Evolutionary conservation across 2,888 invertebrate genomes (phyloP).

Genomic region (Drosophila differens): DNA sequence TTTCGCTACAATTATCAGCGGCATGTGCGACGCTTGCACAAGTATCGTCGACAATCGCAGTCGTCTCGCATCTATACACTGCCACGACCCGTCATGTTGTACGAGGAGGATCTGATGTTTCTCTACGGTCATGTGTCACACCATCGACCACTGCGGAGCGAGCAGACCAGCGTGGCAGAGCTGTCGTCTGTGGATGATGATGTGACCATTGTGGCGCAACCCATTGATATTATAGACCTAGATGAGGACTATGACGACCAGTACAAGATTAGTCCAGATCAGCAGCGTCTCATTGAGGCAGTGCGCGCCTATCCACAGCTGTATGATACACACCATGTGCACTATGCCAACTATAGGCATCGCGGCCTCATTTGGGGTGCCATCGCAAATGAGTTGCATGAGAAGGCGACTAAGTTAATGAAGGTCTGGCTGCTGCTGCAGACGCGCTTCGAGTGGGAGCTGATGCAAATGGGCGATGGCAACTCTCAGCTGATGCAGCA

Average conservation of each 20-base stretch:
- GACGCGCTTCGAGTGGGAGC: slow-evolving; percentile 82
- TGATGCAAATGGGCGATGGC: neutral
- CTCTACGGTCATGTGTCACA: slow-evolving; percentile 72
- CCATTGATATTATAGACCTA: slow-evolving; percentile 65
- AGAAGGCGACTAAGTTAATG: slow-evolving; percentile 82
- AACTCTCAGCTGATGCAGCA: slow-evolving; percentile 41
- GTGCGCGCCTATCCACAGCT: slow-evolving; percentile 75
- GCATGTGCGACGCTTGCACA: slow-evolving; percentile 65
- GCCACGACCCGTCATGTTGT: slow-evolving; percentile 67
- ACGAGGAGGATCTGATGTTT: slow-evolving; percentile 79
- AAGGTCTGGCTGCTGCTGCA: slow-evolving; percentile 75
- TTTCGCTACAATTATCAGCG: slow-evolving; percentile 75
- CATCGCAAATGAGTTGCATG: slow-evolving; percentile 72
- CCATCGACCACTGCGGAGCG: neutral
- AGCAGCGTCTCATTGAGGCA: slow-evolving; percentile 58
- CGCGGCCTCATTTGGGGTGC: slow-evolving; percentile 81
- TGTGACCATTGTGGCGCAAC: slow-evolving; percentile 37
- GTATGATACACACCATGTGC: slow-evolving; percentile 55
- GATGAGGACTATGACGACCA: slow-evolving; percentile 37
- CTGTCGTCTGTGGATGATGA: neutral
- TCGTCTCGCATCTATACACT: neutral
- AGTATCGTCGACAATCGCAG: slow-evolving; percentile 42
- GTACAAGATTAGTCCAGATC: slow-evolving; percentile 6
- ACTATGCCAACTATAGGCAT: slow-evolving; percentile 61
- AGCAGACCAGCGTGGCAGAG: neutral